A percentile compares a stretch with the other conserved stretches of the same genome.
phyloP scores from a whole-genome alignment of 2,888 invertebrate genomes.

The Hypomecis punctinalis region DNA sequence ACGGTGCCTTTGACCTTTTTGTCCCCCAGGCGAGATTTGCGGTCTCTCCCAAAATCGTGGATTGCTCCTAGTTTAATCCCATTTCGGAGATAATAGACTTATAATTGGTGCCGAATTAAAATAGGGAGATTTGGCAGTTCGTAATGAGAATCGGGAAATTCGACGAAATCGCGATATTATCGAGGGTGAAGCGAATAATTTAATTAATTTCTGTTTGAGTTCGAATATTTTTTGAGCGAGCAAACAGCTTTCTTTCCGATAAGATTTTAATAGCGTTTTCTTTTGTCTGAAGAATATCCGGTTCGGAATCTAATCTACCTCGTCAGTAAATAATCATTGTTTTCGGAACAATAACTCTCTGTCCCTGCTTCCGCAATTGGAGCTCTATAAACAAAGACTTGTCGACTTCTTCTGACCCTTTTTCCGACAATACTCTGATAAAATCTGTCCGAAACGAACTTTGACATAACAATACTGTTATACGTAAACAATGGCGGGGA shows the following conservation, averaged over 20 bases:
- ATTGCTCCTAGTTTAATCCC: slow-evolving; percentile 40
- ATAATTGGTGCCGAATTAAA: slow-evolving; percentile 40
- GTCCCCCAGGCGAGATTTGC: slow-evolving; percentile 43
- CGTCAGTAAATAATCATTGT: slow-evolving; percentile 15
- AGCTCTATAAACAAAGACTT: slow-evolving; percentile 32
- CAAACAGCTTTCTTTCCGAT: slow-evolving; percentile 13
- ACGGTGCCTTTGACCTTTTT: slow-evolving; percentile 42
- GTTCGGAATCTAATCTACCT: slow-evolving; percentile 8
- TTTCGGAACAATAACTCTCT: slow-evolving; percentile 17
- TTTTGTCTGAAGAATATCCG: not conserved
- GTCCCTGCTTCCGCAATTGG: slow-evolving; percentile 23
- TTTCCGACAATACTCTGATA: slow-evolving; percentile 43
- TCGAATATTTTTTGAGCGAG: slow-evolving; percentile 18
- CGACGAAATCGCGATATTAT: slow-evolving; percentile 24
- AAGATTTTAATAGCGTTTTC: slow-evolving; percentile 11
- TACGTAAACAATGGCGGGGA: slow-evolving; percentile 40
- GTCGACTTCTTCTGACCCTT: slow-evolving; percentile 36
- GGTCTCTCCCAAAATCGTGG: slow-evolving; percentile 39
- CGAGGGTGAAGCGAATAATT: slow-evolving; percentile 25
- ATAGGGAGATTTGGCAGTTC: slow-evolving; percentile 39
- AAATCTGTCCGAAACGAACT: slow-evolving; percentile 43
- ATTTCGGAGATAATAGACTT: slow-evolving; percentile 40
- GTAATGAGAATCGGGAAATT: slow-evolving; percentile 41
- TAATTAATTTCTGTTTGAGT: slow-evolving; percentile 29
- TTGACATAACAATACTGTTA: slow-evolving; percentile 38